Evolutionary conservation across 2,888 invertebrate genomes (phyloP), one percentile per base, ranked within the genome.

Genomic region (Lycocerus yunnanus): DNA sequence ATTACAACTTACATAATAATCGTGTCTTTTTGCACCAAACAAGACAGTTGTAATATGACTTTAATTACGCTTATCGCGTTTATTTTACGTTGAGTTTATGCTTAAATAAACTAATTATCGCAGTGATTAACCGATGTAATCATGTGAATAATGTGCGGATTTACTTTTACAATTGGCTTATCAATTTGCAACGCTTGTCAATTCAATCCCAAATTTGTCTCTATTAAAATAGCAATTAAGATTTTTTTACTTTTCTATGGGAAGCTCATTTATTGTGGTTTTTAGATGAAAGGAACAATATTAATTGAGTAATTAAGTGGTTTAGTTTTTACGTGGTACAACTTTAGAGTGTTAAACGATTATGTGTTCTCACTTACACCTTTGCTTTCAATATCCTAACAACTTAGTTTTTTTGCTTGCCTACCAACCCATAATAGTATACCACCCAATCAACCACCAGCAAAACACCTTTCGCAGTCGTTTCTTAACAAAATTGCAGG

Each of bases 61-160:
- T 63, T 63, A 63, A 18, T 63, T 63, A n/a, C 20, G 18, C n/a
- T 63, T 20, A 63, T 70, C 71, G 18, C 24, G 66, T 66, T 66
- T 43, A 43, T 43, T 43, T 43, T 65, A 58, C 43, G 71, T 71
- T 66, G 59, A 71, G 59, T 20, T 58, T 15, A 24, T 24, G 66
- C 71, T 65, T 71, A 71, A 71, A 58, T 59, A 71, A 70, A 71
- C 71, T 71, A 71, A 71, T 71, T 71, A 58, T 58, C 65, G 16
- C 71, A 21, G 58, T 59, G 66, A 71, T 65, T 27, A 60, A 58
- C 65, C 59, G 66, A 66, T 65, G 65, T 66, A 71, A 71, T 71
- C 58, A 66, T 71, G 21, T 71, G 71, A 71, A 58, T 66, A 71
- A 71, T 71, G 27, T 71, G 69, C 66, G 21, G 43, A 58, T 66